Conservation (phyloP, 1,140 invertebrate species). For the Palaemon carinicauda region DNA sequence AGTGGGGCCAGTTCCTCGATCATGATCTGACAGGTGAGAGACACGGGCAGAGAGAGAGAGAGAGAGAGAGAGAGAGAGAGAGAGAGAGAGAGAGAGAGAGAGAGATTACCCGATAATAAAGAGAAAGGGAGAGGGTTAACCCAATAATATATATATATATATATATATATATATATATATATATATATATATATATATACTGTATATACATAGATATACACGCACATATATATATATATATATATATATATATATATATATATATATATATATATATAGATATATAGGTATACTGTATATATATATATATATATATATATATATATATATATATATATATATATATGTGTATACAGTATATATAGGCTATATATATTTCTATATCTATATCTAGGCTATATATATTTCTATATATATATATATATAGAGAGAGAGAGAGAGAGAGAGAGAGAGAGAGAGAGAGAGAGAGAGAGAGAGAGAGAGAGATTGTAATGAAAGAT, state of each 20-base stretch:
- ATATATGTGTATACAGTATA: no score
- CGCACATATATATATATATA: background rate
- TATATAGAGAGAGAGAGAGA: no score
- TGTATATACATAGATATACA: background rate
- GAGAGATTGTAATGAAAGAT: no score
- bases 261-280: constrained; percentile 11
- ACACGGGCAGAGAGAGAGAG: background rate
- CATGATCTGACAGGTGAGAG: constrained; percentile 62
- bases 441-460: no score
- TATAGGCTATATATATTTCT: no score
- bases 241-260: background rate
- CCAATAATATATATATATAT: background rate
- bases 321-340: no score
- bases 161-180: background rate
- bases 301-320: background rate
- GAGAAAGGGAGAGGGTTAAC: background rate
- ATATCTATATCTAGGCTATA: no score
- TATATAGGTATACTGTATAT: background rate
- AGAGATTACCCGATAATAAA: background rate
- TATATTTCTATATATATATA: no score
- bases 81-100: background rate
- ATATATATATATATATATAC: background rate
- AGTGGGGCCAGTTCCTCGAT: constrained; percentile 66
- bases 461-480: no score
- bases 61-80: background rate